phyloP scores from a whole-genome alignment of 2,888 invertebrate species.

The Sturmia bella region DNA sequence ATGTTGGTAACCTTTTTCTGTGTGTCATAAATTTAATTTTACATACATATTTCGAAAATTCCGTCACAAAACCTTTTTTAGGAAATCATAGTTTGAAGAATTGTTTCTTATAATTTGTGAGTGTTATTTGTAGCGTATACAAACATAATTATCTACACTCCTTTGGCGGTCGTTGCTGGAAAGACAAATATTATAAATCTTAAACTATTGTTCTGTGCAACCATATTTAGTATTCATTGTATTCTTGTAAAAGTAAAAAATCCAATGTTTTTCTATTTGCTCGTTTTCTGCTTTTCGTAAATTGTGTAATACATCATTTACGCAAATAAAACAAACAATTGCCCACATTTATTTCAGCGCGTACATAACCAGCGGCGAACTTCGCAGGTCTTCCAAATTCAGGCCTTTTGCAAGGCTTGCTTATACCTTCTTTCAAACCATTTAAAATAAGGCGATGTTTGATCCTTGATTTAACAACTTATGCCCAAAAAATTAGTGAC shows the following conservation, averaged over 20 bases:
- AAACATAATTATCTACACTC: neutral
- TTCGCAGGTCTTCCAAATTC: no score
- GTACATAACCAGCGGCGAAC: neutral
- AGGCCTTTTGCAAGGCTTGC: no score
- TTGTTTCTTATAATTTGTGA: slow-evolving; percentile 17
- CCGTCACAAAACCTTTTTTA: neutral
- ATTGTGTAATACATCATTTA: slow-evolving; percentile 71
- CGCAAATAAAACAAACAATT: slow-evolving; percentile 70
- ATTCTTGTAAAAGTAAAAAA: slow-evolving; percentile 45
- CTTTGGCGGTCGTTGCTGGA: neutral
- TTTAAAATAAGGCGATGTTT: no score
- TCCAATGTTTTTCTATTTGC: slow-evolving; percentile 5
- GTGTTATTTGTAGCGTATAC: slow-evolving; percentile 6
- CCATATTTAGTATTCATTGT: slow-evolving; percentile 54
- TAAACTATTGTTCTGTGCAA: slow-evolving; percentile 16
- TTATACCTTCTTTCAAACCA: no score
- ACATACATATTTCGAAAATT: slow-evolving; percentile 2
- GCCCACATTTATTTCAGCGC: slow-evolving; percentile 3
- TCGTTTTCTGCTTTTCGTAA: slow-evolving; percentile 14
- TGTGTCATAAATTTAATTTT: neutral
- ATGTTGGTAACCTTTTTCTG: no score
- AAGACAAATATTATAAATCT: no score
- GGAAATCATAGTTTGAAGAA: neutral
- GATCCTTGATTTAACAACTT: no score
- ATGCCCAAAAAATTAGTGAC: no score